Conservation (phyloP, 2,797 vertebrate genomes). For the Micropoecilia bifurca region DNA sequence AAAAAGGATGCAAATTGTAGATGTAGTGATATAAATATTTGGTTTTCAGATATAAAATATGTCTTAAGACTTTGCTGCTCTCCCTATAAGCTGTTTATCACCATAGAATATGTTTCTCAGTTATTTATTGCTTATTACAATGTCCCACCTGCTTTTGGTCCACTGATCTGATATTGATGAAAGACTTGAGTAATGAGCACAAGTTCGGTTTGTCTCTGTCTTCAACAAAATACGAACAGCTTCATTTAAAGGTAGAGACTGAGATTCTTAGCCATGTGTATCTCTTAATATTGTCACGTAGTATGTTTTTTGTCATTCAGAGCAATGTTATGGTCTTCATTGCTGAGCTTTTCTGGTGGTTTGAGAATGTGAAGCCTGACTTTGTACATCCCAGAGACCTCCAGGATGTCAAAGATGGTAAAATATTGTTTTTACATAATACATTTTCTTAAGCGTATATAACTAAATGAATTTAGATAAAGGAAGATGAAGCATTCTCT, state of each 20-base stretch:
- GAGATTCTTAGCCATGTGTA: background rate
- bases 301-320: slow-evolving; percentile 66
- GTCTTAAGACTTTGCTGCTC: background rate
- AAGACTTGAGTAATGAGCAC: background rate
- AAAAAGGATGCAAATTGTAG: background rate
- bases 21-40: background rate
- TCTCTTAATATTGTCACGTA: background rate
- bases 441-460: background rate
- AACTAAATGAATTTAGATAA: background rate
- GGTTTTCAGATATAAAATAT: background rate
- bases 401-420: slow-evolving; percentile 93
- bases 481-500: background rate
- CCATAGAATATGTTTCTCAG: background rate
- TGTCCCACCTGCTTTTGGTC: background rate
- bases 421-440: slow-evolving; percentile 15
- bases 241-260: background rate
- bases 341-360: slow-evolving; percentile 98
- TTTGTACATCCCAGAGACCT: slow-evolving; percentile 93
- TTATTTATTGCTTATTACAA: background rate
- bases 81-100: background rate
- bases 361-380: slow-evolving; percentile 93
- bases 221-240: background rate
- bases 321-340: slow-evolving; percentile 94
- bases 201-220: background rate
- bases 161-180: background rate